Evolutionary conservation across 1,140 invertebrate genomes (phyloP), one percentile per base, ranked within the genome.

Genomic region (Drosophila albomicans): DNA sequence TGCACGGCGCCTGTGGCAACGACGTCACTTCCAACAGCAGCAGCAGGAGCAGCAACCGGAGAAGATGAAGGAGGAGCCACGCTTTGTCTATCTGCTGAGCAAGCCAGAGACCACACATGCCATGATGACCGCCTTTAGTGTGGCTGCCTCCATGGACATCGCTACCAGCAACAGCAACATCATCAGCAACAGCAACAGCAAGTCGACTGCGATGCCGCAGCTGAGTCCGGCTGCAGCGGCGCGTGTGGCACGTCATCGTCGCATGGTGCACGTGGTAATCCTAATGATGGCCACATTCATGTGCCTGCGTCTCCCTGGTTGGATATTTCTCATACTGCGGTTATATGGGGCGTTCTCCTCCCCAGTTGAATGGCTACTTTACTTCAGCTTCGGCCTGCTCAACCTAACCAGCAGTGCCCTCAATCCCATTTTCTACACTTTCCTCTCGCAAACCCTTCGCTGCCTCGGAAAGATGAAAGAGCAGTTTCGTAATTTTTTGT

Each of bases 391-490:
- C 6, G 93, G 93, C 4, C 79, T 93, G 4, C 70, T 95, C 5
- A 93, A 93, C 16, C 72, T 94, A 5, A 45, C 93, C 2, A 94
- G 93, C 56, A 93, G 93, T 20, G 92, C 93, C 1, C 28, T 95
- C 2, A 94, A 95, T 92, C 94, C 94, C 1, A 92, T 95, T 32
- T 82, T 95, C 2, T 95, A 95, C 67, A 93, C 94, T 0, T 95
- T 94, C 74, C 81, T 95, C 1, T 93, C 93, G 15, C 92, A 94
- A 66, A 93, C 94, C 5, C 84, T 94, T 1, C 69, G 75, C 25
- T 79, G 75, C 4, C 38, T 78, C 13, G 65, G 74, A 8, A 49
- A 48, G 57, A 32, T 91, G 0, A 91, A 81, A 32, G 63, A 66
- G 15, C 54, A 46, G n/a, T 13, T 80, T 0, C n/a, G 7, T 0